These are phyloP conservation scores for Nomada ferruginata DNA, from an alignment of 2,888 invertebrate genomes.

Conservation along the genomic window DNA sequence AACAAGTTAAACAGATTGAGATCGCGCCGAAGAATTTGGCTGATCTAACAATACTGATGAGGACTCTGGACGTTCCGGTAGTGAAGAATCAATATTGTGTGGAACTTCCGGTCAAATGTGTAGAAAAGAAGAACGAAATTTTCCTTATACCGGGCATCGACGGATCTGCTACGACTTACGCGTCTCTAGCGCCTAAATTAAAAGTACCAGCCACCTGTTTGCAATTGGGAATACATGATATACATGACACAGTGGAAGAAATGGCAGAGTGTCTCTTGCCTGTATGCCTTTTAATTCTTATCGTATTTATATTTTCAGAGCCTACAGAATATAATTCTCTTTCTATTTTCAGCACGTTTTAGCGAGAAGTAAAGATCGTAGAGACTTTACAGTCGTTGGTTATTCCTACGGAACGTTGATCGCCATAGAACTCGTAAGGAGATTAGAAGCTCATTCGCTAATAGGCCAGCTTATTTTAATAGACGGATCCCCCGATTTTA, in stretches of 20 bases:
- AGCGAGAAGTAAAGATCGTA: constrained; percentile 79
- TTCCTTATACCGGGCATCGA: constrained; percentile 84
- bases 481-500: constrained; percentile 83
- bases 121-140: constrained; percentile 68
- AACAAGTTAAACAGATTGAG: no score
- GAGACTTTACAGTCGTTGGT: constrained; percentile 90
- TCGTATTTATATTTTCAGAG: background rate
- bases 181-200: constrained; percentile 76
- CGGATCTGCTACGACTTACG: constrained; percentile 79
- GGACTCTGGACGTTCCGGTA: no score
- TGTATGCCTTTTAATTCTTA: constrained; percentile 30
- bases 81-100: constrained; percentile 38
- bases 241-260: background rate
- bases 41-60: no score
- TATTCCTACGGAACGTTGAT: constrained; percentile 95
- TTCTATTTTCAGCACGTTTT: constrained; percentile 85
- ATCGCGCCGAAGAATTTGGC: no score
- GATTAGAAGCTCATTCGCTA: no score
- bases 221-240: constrained; percentile 62
- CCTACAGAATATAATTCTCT: background rate
- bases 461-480: no score
- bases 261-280: constrained; percentile 43
- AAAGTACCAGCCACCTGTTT: constrained; percentile 77
- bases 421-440: constrained; percentile 85
- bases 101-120: constrained; percentile 54